Evolutionary conservation across 1,140 invertebrate genomes (phyloP).

Genomic region (Ptiloglossa arizonensis): DNA sequence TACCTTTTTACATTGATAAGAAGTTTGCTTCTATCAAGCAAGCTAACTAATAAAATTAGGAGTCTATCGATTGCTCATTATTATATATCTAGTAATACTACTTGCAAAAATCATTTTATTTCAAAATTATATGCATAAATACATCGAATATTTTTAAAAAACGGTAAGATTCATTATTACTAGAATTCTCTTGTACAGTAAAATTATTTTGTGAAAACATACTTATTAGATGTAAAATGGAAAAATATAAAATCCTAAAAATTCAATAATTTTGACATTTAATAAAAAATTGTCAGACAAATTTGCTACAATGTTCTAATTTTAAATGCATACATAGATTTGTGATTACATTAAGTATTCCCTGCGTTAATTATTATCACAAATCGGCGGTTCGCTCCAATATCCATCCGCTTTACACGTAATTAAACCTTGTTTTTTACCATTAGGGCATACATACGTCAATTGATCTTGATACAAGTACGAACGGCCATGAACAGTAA

Average conservation of each 20-base stretch:
- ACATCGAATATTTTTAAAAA: slow-evolving; percentile 1
- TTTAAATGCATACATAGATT: background rate
- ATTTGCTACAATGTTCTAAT: slow-evolving; percentile 24
- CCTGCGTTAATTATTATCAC: slow-evolving; percentile 28
- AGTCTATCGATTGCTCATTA: slow-evolving; percentile 21
- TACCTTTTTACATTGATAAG: background rate
- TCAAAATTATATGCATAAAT: background rate
- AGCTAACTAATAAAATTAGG: background rate
- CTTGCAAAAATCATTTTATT: background rate
- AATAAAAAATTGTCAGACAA: slow-evolving; percentile 37
- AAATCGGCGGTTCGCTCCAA: slow-evolving; percentile 68
- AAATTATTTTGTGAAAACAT: slow-evolving; percentile 36
- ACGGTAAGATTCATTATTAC: slow-evolving; percentile 3
- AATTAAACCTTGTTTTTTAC: slow-evolving; percentile 66
- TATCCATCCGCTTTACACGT: slow-evolving; percentile 70
- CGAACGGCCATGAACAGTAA: slow-evolving; percentile 78
- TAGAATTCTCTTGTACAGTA: slow-evolving; percentile 17
- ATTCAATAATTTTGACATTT: slow-evolving; percentile 36
- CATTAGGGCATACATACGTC: slow-evolving; percentile 78
- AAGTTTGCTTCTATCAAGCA: background rate
- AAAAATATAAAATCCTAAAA: slow-evolving; percentile 12
- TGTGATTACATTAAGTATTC: background rate
- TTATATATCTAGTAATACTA: slow-evolving; percentile 14
- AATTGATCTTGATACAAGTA: slow-evolving; percentile 81
- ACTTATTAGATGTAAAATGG: slow-evolving; percentile 14